Base-by-base conservation (phyloP, 37 sponge, comb jelly and placozoan species). In the Bolinopsis microptera region DNA sequence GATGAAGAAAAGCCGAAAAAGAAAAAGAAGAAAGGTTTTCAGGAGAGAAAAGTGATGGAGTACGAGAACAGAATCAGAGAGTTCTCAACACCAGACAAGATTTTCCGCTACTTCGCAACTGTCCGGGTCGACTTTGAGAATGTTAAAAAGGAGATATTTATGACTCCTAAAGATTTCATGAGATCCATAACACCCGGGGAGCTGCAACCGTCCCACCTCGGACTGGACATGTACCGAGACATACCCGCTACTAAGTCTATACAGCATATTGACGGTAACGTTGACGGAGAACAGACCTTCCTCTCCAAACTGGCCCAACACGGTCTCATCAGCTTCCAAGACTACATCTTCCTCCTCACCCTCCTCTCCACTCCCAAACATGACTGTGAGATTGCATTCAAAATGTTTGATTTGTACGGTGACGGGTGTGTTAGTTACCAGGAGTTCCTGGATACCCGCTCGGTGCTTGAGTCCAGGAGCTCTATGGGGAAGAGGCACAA, bases 141-240 rank as follows among this genome's bases (percentile, higher is more conserved):
- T 68, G 96, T 95, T 25, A 67, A 69, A 24, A 69, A 39, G 8
- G 95, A 95, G n/a, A 96, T 98, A 32, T 96, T 93, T 88, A 98
- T 98, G 99, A 98, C 96, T 25, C 99, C 99, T 35, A 94, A 96
- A 22, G 99, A 98, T 68, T 98, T 98, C 93, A 93, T 98, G 35
- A 94, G 99, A 72, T 95, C 96, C 70, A 96, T 98, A 75, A 96
- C 96, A 0, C 99, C 97, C 16, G 97, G 97, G 1, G 93, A 93
- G 18, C 94, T 96, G 83, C 97, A 99, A 70, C 99, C 97, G 23
- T 94, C 95, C 16, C 95, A 94, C 32, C 72, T 94, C 30, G 88
- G 92, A 8, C 72, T 93, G 26, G 93, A 93, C 69, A 69, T 74
- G 38, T 93, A 74, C 24, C 68, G 92, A 24, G 69, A 92, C 69